Conservation (phyloP, 2,113 vertebrate species). For the Rhea pennata region DNA sequence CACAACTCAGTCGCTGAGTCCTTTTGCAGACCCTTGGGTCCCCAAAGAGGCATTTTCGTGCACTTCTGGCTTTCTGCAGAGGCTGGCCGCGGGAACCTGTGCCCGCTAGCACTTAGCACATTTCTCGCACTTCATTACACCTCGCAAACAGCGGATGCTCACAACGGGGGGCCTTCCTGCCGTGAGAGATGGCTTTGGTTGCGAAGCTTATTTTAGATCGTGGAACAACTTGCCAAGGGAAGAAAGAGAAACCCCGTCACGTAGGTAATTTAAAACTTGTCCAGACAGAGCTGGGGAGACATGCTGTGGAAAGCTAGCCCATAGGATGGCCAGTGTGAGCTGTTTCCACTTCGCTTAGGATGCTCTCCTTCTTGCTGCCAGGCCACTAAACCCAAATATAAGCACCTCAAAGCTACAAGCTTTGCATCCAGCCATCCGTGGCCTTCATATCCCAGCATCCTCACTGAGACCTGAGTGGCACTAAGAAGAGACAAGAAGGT, state of each 20-base stretch:
- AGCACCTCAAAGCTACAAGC: fast-evolving
- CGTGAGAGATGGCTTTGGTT: fast-evolving
- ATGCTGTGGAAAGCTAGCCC: fast-evolving
- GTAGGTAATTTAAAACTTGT: background rate
- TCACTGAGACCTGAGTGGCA: background rate
- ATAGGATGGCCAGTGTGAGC: fast-evolving
- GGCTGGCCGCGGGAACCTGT: background rate
- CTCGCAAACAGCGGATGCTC: background rate
- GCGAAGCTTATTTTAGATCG: background rate
- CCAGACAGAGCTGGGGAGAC: background rate
- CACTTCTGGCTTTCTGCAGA: background rate
- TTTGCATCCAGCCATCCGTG: fast-evolving
- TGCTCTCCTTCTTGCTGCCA: fast-evolving
- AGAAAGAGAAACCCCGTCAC: background rate
- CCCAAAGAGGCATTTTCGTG: background rate
- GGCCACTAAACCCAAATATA: background rate
- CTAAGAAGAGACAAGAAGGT: fast-evolving
- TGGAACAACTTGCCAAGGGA: background rate
- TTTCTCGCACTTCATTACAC: background rate
- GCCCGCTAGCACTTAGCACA: fast-evolving
- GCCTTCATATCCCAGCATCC: background rate
- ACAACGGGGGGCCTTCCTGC: fast-evolving
- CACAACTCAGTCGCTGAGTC: background rate
- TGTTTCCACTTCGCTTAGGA: fast-evolving
- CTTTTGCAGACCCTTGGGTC: background rate